A percentile compares a stretch with the other conserved stretches of the same genome.
Conservation (phyloP, 2,797 vertebrate species). For the Spinibarbus caldwelli region DNA sequence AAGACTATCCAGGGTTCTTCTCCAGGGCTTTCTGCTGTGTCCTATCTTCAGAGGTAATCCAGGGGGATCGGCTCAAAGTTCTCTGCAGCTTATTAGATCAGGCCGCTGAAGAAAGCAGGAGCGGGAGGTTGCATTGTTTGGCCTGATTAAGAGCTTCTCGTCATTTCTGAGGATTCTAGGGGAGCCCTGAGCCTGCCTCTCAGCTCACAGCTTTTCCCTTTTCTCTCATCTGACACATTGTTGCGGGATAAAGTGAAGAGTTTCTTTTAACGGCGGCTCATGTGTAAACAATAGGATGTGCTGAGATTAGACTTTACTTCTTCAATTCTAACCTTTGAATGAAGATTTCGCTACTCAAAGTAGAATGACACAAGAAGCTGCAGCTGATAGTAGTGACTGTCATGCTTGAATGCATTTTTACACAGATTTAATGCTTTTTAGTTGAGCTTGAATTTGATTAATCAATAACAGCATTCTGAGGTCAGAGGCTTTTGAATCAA, state of each 20-base stretch:
- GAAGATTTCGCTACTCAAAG: constrained; percentile 3
- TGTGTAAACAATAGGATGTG: constrained; percentile 74
- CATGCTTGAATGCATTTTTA: not conserved
- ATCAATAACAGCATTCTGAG: not conserved
- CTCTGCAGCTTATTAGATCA: constrained; percentile 76
- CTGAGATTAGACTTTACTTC: constrained; percentile 69
- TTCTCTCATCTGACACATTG: constrained; percentile 75
- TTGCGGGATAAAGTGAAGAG: constrained; percentile 69
- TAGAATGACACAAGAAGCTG: not conserved
- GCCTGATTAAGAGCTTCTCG: constrained; percentile 81
- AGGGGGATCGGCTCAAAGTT: constrained; percentile 57
- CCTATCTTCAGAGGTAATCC: constrained; percentile 62
- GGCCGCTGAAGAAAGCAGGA: constrained; percentile 68
- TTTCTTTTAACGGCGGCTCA: constrained; percentile 69
- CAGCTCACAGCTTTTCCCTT: constrained; percentile 54
- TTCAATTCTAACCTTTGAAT: constrained; percentile 6
- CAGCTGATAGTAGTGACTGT: not conserved
- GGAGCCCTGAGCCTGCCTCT: constrained; percentile 55
- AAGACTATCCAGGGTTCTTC: constrained; percentile 62
- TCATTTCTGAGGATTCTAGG: constrained; percentile 71
- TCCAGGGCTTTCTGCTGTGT: constrained; percentile 56
- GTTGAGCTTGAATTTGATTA: not conserved
- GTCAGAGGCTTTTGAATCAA: not conserved
- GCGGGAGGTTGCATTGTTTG: constrained; percentile 77
- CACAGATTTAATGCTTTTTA: not conserved